Evolutionary conservation across 2,113 vertebrate species (phyloP), one percentile per base, ranked within the genome.

Genomic region (Ia io): DNA sequence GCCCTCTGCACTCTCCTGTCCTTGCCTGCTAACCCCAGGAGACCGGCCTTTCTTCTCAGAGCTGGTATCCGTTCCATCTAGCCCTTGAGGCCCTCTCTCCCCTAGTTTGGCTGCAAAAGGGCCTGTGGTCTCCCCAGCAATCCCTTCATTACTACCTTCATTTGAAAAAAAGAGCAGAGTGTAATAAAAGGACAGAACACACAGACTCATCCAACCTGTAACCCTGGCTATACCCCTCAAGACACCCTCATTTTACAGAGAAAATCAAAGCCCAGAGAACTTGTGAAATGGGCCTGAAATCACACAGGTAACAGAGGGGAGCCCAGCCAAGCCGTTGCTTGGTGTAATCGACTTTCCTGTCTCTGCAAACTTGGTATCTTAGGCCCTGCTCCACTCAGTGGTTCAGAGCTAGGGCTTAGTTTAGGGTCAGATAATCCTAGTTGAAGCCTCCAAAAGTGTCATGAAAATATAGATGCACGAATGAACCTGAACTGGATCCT

Each of bases 211-310:
- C 56, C 10, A 30, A 35, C n/a, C 51, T 59, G 25, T 37, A 70
- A 86, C 9, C 14, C n/a, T 61, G 44, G 16, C 37, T 67, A n/a
- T 9, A 28, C 20, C 32, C n/a, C 13, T 83, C 47, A 25, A 61
- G 77, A 51, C 30, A 91, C 18, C 10, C 42, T 90, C 9, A 53
- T 93, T 77, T 40, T 67, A 76, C 40, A 74, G 22, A 69, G 83
- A 84, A 94, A 69, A 91, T 53, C 37, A 40, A 85, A 93, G 37
- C 28, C 40, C n/a, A 42, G 86, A 90, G 74, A 95, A 79, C n/a
- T 49, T 65, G 61, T 56, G 18, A 76, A 77, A 86, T 76, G 32
- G 93, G 35, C 83, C 28, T 73, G 61, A 71, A 16, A 32, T 84
- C 42, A 53, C 86, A 78, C 35, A 77, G 49, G 49, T 63, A 44